These are phyloP conservation scores for Rafetus swinhoei DNA, from an alignment of 2,113 vertebrate genomes.

Conservation along the genomic window DNA sequence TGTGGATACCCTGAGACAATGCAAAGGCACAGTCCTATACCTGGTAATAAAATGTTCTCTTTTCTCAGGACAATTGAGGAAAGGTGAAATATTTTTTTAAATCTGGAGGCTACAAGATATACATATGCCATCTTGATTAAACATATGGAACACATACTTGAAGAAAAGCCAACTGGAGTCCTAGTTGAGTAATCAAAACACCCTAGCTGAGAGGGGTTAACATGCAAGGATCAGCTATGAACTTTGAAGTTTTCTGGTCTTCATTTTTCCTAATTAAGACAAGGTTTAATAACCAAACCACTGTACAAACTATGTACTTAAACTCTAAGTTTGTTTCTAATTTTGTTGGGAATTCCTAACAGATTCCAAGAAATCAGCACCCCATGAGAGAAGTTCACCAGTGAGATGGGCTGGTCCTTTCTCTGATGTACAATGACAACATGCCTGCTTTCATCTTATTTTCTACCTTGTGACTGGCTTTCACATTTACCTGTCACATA, in stretches of 20 bases:
- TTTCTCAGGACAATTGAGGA: constrained; percentile 65
- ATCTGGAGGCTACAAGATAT: constrained; percentile 66
- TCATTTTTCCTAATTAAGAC: constrained; percentile 84
- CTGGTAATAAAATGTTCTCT: constrained; percentile 54
- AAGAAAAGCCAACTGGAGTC: constrained; percentile 77
- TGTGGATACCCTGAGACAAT: constrained; percentile 20
- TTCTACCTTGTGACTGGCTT: constrained; percentile 8
- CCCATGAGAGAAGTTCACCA: constrained; percentile 66
- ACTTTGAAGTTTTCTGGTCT: constrained; percentile 86
- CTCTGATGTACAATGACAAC: constrained; percentile 25
- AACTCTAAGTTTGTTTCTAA: constrained; percentile 82
- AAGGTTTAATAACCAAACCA: constrained; percentile 86
- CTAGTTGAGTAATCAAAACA: constrained; percentile 83
- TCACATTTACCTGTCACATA: not conserved
- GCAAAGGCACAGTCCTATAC: constrained; percentile 47
- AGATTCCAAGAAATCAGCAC: constrained; percentile 76
- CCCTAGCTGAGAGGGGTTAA: constrained; percentile 84
- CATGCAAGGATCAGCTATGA: constrained; percentile 78
- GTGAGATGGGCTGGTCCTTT: constrained; percentile 63
- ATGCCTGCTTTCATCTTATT: constrained; percentile 32
- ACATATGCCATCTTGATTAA: constrained; percentile 79
- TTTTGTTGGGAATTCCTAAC: constrained; percentile 80
- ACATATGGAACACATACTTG: constrained; percentile 84
- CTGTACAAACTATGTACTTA: constrained; percentile 81
- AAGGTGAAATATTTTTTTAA: constrained; percentile 80